These are phyloP conservation scores for Pantherophis alleghaniensis DNA, from an alignment of 2,797 vertebrate species.

Conservation along the genomic window DNA sequence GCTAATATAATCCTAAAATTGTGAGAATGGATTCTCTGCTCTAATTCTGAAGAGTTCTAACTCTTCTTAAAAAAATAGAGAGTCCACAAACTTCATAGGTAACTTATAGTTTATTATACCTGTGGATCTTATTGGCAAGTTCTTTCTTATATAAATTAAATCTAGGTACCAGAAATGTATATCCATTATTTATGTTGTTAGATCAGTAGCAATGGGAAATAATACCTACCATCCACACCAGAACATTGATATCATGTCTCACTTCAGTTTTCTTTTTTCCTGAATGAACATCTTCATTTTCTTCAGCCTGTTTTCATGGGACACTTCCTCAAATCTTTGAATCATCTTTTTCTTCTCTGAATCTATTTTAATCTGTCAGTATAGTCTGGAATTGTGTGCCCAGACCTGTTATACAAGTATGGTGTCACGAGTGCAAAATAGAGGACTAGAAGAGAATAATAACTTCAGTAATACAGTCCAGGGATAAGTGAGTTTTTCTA, in stretches of 20 bases:
- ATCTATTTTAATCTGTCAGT: neutral
- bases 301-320: no score
- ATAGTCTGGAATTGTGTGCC: neutral
- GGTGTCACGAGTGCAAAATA: neutral
- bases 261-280: neutral
- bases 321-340: neutral
- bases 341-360: neutral
- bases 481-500: neutral
- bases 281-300: neutral
- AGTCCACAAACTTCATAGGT: neutral
- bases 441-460: neutral
- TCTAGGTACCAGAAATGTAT: neutral
- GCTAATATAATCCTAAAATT: neutral
- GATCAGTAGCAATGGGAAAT: neutral
- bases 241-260: neutral
- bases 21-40: neutral
- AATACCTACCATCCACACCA: neutral
- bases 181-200: neutral
- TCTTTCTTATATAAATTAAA: neutral
- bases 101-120: neutral
- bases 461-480: neutral
- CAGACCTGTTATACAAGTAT: neutral
- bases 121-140: neutral
- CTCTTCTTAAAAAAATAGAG: neutral
- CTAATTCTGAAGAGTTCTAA: neutral